Evolutionary conservation across 2,113 vertebrate genomes (phyloP).

Genomic region (Gymnorhina tibicen): DNA sequence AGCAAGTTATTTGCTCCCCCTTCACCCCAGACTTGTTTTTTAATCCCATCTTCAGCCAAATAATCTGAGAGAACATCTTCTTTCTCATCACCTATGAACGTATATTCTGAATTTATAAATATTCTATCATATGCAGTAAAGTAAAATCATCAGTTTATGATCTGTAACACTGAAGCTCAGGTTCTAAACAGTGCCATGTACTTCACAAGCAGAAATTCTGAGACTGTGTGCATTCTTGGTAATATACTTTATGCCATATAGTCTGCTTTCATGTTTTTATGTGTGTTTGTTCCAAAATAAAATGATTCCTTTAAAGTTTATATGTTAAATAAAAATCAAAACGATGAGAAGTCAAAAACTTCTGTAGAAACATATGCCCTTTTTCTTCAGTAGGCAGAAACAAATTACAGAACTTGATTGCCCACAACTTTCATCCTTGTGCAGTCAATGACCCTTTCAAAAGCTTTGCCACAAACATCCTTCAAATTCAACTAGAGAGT

Average conservation of each 20-base stretch:
- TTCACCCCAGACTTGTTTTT: background rate
- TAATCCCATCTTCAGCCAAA: background rate
- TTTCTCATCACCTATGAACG: background rate
- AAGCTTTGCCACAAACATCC: constrained; percentile 5
- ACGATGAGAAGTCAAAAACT: background rate
- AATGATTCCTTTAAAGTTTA: background rate
- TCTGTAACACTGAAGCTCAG: background rate
- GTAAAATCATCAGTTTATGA: background rate
- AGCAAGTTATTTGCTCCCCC: background rate
- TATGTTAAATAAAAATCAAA: background rate
- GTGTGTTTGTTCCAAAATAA: background rate
- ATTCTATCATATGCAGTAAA: background rate
- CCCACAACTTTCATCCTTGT: constrained; percentile 6
- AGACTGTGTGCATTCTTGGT: background rate
- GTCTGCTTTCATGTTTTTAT: background rate
- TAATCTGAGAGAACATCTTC: background rate
- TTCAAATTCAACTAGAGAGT: background rate
- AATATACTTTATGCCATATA: background rate
- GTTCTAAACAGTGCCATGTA: background rate
- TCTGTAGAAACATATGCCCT: background rate
- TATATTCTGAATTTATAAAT: background rate
- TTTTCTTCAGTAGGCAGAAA: constrained; percentile 1
- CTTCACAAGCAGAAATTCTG: background rate
- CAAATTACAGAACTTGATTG: constrained; percentile 12
- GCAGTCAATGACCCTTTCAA: constrained; percentile 29